Evolutionary conservation across 2,888 invertebrate species (phyloP).

Genomic region (Yponomeuta malinellus): DNA sequence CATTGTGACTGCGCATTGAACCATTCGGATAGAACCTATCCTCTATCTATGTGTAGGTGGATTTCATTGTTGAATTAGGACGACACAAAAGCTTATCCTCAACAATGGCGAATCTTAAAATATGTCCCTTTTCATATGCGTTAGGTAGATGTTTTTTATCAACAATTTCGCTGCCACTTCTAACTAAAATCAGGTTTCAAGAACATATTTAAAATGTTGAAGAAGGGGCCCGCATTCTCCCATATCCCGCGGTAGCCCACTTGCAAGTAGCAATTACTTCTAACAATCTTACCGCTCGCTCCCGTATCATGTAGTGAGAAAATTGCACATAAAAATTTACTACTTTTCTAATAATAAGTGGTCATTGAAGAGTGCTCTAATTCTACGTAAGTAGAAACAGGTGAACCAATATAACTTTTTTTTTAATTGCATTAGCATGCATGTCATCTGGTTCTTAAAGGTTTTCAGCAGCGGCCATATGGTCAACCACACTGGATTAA

Average conservation of each 20-base stretch:
- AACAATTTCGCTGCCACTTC: constrained; percentile 28
- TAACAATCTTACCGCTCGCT: constrained; percentile 69
- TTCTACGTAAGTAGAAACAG: constrained; percentile 48
- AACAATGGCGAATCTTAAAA: constrained; percentile 61
- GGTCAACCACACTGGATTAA: constrained; percentile 37
- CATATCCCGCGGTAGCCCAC: constrained; percentile 25
- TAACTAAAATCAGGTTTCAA: constrained; percentile 30
- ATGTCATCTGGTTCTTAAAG: constrained; percentile 49
- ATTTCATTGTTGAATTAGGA: constrained; percentile 55
- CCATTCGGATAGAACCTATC: constrained; percentile 58
- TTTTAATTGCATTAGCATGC: constrained; percentile 34
- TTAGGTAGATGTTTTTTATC: constrained; percentile 44
- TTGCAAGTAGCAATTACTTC: constrained; percentile 55
- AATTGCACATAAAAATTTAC: constrained; percentile 61
- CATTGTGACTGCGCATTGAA: constrained; percentile 66
- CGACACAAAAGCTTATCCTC: constrained; percentile 54
- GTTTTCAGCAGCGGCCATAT: constrained; percentile 35
- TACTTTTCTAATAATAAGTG: constrained; percentile 52
- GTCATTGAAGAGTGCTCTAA: constrained; percentile 38
- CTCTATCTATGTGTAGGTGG: constrained; percentile 48
- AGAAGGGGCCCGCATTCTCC: constrained; percentile 54
- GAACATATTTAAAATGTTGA: constrained; percentile 24
- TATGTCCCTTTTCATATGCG: constrained; percentile 45
- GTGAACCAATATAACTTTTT: constrained; percentile 30
- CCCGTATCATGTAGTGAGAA: constrained; percentile 58